Evolutionary conservation across 1,140 invertebrate species (phyloP).

Genomic region (Drosophila fuyamai): DNA sequence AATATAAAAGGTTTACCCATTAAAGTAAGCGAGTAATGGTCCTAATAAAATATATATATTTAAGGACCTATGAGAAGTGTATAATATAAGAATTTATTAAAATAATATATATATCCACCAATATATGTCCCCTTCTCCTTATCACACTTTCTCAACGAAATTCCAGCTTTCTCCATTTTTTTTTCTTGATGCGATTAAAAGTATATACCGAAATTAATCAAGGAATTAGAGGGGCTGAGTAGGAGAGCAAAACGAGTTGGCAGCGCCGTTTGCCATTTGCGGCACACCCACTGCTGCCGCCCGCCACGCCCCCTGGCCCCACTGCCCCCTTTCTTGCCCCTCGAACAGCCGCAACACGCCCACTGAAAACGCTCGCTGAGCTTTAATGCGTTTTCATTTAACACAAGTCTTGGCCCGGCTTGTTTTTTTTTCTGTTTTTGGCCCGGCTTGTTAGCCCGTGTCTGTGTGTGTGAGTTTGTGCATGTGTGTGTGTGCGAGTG

Average conservation of each 20-base stretch:
- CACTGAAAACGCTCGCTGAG: constrained; percentile 68
- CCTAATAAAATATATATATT: too few species aligned
- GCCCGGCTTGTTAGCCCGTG: constrained; percentile 61
- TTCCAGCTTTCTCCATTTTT: neutral
- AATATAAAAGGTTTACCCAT: too few species aligned
- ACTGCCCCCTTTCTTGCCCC: constrained; percentile 2
- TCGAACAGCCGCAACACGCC: constrained; percentile 54
- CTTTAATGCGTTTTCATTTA: constrained; percentile 84
- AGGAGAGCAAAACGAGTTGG: constrained; percentile 26
- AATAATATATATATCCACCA: too few species aligned
- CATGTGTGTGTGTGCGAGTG: constrained; percentile 28
- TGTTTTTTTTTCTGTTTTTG: constrained; percentile 4
- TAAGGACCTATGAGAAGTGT: too few species aligned
- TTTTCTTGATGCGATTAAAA: constrained; percentile 3
- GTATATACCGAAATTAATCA: constrained; percentile 10
- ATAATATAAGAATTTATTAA: too few species aligned
- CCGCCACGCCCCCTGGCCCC: constrained; percentile 16
- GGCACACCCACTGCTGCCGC: constrained; percentile 43
- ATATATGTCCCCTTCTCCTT: too few species aligned
- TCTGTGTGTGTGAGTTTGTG: constrained; percentile 4
- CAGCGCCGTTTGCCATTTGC: constrained; percentile 43
- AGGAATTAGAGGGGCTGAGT: constrained; percentile 4
- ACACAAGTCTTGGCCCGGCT: constrained; percentile 53
- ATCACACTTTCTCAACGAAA: neutral
- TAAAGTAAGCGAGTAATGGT: too few species aligned